These are phyloP conservation scores for Lacanobia oleracea DNA, from an alignment of 2,888 invertebrate species.

Conservation along the genomic window DNA sequence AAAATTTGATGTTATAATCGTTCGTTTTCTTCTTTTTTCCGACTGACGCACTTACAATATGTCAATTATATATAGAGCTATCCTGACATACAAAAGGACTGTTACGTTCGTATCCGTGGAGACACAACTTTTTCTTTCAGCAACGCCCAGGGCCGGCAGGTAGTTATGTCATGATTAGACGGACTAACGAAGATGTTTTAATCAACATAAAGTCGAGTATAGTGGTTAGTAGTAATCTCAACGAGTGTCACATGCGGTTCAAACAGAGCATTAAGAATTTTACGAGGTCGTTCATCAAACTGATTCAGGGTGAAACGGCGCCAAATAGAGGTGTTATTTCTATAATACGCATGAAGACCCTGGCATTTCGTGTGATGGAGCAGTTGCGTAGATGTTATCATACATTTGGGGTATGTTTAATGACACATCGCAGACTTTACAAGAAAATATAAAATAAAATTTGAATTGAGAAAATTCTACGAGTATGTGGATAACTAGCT, in stretches of 20 bases:
- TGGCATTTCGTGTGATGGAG: not conserved
- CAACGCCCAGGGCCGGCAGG: too few species aligned
- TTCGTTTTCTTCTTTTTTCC: not conserved
- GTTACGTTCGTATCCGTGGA: not conserved
- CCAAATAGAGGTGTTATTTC: slow-evolving; percentile 45
- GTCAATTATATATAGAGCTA: too few species aligned
- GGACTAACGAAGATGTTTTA: slow-evolving; percentile 64
- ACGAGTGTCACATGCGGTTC: slow-evolving; percentile 64
- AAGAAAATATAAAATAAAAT: too few species aligned
- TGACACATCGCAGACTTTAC: too few species aligned
- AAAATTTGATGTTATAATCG: not conserved
- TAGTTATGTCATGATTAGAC: slow-evolving; percentile 7
- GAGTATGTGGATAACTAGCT: too few species aligned
- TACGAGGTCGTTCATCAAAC: slow-evolving; percentile 72
- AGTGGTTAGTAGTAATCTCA: slow-evolving; percentile 64
- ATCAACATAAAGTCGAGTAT: slow-evolving; percentile 73
- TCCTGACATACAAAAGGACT: not conserved
- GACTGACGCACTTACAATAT: too few species aligned
- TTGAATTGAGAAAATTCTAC: too few species aligned
- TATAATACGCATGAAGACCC: slow-evolving; percentile 1
- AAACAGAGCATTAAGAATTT: slow-evolving; percentile 75
- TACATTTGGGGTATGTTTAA: too few species aligned
- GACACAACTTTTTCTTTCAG: not conserved
- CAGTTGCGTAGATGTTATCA: not conserved
- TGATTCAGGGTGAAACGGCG: slow-evolving; percentile 62